A percentile compares a stretch with the other conserved stretches of the same genome.
phyloP scores from a whole-genome alignment of 2,888 invertebrate species.

The Acronicta psi region DNA sequence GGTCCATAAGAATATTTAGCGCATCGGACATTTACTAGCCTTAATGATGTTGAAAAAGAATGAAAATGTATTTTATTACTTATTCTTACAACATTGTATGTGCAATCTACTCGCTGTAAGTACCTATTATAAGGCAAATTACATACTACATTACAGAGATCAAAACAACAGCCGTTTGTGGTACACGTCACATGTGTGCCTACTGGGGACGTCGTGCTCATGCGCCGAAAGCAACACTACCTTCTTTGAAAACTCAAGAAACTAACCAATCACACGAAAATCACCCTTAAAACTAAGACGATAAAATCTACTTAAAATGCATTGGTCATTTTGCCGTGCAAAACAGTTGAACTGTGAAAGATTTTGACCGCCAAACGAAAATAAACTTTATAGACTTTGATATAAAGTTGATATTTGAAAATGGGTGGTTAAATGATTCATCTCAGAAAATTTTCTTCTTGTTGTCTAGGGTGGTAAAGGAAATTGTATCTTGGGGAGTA shows the following conservation, averaged over 20 bases:
- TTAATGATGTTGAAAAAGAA: neutral
- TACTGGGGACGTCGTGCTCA: slow-evolving; percentile 65
- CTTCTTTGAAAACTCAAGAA: slow-evolving; percentile 20
- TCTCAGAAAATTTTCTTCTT: slow-evolving; percentile 34
- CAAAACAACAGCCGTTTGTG: slow-evolving; percentile 70
- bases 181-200: slow-evolving; percentile 69
- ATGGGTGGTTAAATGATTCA: slow-evolving; percentile 20
- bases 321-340: slow-evolving; percentile 2
- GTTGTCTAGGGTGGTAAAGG: slow-evolving; percentile 1
- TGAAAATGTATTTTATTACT: neutral
- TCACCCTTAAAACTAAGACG: accelerated
- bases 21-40: neutral
- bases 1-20: too few relatives aligned
- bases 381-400: accelerated
- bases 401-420: neutral
- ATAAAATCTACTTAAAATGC: slow-evolving; percentile 9
- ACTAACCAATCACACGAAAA: slow-evolving; percentile 5
- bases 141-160: slow-evolving; percentile 62
- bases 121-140: slow-evolving; percentile 57
- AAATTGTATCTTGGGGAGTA: slow-evolving; percentile 7
- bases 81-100: slow-evolving; percentile 5
- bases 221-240: slow-evolving; percentile 57
- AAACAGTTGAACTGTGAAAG: slow-evolving; percentile 10
- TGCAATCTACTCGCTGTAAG: slow-evolving; percentile 26
- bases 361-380: slow-evolving; percentile 1